These are phyloP conservation scores for Rachycentron canadum DNA, from an alignment of 2,797 vertebrate species.

Conservation along the genomic window DNA sequence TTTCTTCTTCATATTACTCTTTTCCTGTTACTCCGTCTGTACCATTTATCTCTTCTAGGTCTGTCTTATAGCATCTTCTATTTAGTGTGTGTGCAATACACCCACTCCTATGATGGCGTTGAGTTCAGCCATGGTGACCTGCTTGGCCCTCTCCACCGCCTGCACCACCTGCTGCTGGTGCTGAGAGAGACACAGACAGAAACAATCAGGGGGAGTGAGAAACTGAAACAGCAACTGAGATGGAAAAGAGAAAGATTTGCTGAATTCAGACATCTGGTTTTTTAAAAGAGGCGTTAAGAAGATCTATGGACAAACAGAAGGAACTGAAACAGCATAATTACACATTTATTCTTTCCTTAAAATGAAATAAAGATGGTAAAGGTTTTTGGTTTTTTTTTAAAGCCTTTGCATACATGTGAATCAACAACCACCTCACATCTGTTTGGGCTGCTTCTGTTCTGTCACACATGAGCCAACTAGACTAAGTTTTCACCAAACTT, in stretches of 20 bases:
- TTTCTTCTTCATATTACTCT: neutral
- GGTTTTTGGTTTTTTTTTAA: neutral
- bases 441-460: neutral
- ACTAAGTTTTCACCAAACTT: neutral
- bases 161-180: slow-evolving; percentile 86
- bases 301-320: slow-evolving; percentile 20
- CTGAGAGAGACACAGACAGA: slow-evolving; percentile 54
- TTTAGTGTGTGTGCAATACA: slow-evolving; percentile 66
- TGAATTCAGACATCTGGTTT: neutral
- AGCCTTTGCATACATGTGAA: slow-evolving; percentile 14
- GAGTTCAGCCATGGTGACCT: slow-evolving; percentile 99
- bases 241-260: neutral
- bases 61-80: neutral
- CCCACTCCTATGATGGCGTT: slow-evolving; percentile 98
- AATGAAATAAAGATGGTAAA: slow-evolving; percentile 1
- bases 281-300: slow-evolving; percentile 1
- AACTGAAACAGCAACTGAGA: slow-evolving; percentile 7
- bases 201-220: slow-evolving; percentile 17
- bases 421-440: slow-evolving; percentile 8
- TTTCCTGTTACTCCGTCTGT: neutral
- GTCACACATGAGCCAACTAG: neutral
- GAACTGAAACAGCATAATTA: neutral
- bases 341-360: slow-evolving; percentile 8
- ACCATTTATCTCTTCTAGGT: neutral
- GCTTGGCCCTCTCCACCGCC: slow-evolving; percentile 90